Percentiles rank a stretch among this genome's conserved stretches.
Evolutionary conservation across 2,113 vertebrate species (phyloP).

Genomic region (Platysteira castanea): DNA sequence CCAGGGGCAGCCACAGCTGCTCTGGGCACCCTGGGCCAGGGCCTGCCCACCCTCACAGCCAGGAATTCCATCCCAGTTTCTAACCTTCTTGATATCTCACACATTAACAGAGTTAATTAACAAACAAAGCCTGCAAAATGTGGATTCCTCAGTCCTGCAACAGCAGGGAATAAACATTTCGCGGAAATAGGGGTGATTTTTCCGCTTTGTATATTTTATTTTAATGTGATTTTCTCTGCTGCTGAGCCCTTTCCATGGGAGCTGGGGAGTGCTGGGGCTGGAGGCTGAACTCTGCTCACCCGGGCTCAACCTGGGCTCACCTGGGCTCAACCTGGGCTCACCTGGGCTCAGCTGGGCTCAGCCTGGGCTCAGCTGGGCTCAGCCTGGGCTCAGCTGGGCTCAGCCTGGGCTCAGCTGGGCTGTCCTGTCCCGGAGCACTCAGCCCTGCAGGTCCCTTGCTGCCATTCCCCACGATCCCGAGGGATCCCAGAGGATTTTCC

Average conservation of each 20-base stretch:
- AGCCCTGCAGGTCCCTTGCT: neutral
- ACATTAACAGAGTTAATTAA: neutral
- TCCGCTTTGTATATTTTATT: neutral
- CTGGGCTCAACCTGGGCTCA: neutral
- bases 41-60: neutral
- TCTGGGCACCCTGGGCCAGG: neutral
- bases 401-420: neutral
- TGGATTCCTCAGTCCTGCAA: neutral
- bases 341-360: neutral
- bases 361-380: neutral
- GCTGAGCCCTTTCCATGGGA: neutral
- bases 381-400: neutral
- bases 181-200: neutral
- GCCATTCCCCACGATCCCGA: accelerated
- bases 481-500: neutral
- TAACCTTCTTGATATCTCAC: neutral
- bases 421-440: neutral
- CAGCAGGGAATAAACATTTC: neutral
- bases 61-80: neutral
- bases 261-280: neutral
- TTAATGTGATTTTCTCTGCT: neutral
- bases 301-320: too few species aligned
- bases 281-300: neutral
- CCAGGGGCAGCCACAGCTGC: neutral
- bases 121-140: neutral